phyloP scores from a whole-genome alignment of 2,888 invertebrate genomes.

The Cacoxenus indagator region DNA sequence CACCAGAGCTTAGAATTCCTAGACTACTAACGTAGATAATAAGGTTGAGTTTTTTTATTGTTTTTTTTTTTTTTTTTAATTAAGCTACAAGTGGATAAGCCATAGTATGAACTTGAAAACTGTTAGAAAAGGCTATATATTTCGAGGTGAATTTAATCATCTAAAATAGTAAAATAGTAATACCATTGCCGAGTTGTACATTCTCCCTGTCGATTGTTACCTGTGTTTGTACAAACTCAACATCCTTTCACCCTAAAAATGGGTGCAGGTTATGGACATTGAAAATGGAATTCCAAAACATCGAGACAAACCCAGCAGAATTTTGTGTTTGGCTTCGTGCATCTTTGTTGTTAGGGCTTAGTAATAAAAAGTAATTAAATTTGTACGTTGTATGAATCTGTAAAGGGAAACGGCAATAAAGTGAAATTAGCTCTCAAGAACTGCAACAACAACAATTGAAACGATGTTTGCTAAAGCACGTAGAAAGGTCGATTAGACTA shows the following conservation, averaged over 20 bases:
- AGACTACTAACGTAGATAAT: too few relatives aligned
- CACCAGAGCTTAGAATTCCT: too few relatives aligned
- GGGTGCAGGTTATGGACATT: background rate
- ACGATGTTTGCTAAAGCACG: background rate
- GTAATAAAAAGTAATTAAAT: slow-evolving; percentile 60
- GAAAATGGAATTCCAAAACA: background rate
- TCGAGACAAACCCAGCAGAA: background rate
- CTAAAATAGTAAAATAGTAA: too few relatives aligned
- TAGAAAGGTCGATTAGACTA: slow-evolving; percentile 12
- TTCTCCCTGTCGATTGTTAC: too few relatives aligned
- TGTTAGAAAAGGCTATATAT: too few relatives aligned
- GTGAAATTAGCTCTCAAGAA: slow-evolving; percentile 14
- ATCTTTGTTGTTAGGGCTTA: slow-evolving; percentile 33
- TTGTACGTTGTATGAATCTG: slow-evolving; percentile 25
- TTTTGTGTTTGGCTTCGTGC: background rate
- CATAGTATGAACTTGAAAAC: too few relatives aligned
- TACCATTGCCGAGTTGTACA: too few relatives aligned
- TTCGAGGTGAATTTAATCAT: too few relatives aligned
- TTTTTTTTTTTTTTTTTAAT: too few relatives aligned
- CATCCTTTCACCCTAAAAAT: background rate
- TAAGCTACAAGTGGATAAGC: too few relatives aligned
- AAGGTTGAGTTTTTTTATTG: too few relatives aligned
- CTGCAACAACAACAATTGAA: background rate
- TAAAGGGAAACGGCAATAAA: slow-evolving; percentile 6
- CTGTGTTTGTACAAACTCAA: background rate